These are phyloP conservation scores for Trachymyrmex septentrionalis DNA, from an alignment of 1,140 invertebrate species.

Conservation along the genomic window DNA sequence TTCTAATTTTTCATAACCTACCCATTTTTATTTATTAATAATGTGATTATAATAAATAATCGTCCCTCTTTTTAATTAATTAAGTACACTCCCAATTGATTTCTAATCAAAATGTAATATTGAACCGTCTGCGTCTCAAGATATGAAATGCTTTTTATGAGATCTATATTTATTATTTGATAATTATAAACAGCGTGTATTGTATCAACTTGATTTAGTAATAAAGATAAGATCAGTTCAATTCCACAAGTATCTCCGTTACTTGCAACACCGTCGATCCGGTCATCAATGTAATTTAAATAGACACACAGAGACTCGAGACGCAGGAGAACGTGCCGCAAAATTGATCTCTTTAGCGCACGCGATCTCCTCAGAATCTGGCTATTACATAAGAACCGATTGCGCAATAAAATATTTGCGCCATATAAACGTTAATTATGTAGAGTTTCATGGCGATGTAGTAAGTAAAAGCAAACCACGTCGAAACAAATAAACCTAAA, in stretches of 20 bases:
- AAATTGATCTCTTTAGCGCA: constrained; percentile 30
- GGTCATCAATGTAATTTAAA: constrained; percentile 14
- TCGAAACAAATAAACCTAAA: constrained; percentile 24
- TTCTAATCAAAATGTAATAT: neutral
- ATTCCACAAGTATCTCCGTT: neutral
- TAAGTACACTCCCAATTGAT: neutral
- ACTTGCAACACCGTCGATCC: constrained; percentile 6
- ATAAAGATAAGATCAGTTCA: constrained; percentile 15
- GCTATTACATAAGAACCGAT: constrained; percentile 38
- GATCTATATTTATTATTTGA: neutral
- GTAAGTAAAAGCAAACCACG: neutral
- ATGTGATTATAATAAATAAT: neutral
- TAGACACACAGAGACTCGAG: neutral
- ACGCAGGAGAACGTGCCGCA: neutral
- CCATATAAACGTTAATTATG: constrained; percentile 19
- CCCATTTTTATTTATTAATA: neutral
- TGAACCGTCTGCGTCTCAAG: neutral
- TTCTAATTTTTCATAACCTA: neutral
- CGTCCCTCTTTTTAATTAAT: neutral
- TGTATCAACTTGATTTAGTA: neutral
- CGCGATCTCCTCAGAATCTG: neutral
- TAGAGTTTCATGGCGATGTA: neutral
- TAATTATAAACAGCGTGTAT: neutral
- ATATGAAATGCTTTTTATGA: neutral
- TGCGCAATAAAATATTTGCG: constrained; percentile 16